phyloP scores from a whole-genome alignment of 2,113 vertebrate species.

The Thunnus thynnus region DNA sequence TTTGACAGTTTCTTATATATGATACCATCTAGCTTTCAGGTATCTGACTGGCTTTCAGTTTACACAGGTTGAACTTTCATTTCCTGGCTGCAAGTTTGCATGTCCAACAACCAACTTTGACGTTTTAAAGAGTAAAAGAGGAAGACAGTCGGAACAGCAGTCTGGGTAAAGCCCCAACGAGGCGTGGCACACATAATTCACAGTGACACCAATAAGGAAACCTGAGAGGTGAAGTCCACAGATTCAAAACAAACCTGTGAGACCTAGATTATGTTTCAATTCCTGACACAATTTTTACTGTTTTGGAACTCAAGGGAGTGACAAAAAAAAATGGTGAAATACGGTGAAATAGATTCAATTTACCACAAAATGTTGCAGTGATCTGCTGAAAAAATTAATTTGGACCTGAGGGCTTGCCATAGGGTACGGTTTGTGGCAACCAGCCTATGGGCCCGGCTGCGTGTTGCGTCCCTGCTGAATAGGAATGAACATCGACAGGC shows the following conservation, averaged over 20 bases:
- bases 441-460: slow-evolving; percentile 54
- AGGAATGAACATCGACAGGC: slow-evolving; percentile 35
- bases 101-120: slow-evolving; percentile 69
- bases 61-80: slow-evolving; percentile 81
- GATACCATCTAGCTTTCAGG: slow-evolving; percentile 79
- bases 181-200: slow-evolving; percentile 76
- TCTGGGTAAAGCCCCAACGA: slow-evolving; percentile 67
- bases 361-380: slow-evolving; percentile 60
- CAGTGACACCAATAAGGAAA: slow-evolving; percentile 79
- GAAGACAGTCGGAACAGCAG: slow-evolving; percentile 68
- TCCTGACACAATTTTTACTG: slow-evolving; percentile 52
- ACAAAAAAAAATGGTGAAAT: slow-evolving; percentile 64
- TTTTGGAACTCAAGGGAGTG: slow-evolving; percentile 18
- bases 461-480: slow-evolving; percentile 51
- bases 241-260: slow-evolving; percentile 72
- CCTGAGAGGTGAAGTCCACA: slow-evolving; percentile 63
- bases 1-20: slow-evolving; percentile 73
- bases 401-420: slow-evolving; percentile 75
- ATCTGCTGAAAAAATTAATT: slow-evolving; percentile 66
- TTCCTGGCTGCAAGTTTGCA: slow-evolving; percentile 73
- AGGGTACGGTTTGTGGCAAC: slow-evolving; percentile 64
- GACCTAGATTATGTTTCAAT: slow-evolving; percentile 46
- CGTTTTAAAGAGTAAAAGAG: slow-evolving; percentile 74
- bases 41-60: slow-evolving; percentile 72
- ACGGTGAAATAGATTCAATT: slow-evolving; percentile 69